Evolutionary conservation across 2,888 invertebrate species (phyloP), one percentile per base, ranked within the genome.

Genomic region (Phlogophora meticulosa): DNA sequence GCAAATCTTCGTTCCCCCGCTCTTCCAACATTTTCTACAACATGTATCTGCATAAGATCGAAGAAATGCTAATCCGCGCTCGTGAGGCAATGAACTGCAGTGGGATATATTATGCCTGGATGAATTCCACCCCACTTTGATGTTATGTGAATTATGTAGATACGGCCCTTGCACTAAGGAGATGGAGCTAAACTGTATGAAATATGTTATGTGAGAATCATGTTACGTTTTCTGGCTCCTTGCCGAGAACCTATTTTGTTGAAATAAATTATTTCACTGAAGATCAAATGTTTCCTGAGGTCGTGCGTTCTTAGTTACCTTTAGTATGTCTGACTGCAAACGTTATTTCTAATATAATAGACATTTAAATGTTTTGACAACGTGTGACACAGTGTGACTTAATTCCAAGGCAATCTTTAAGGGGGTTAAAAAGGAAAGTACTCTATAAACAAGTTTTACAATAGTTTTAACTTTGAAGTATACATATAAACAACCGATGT

Each of bases 21-120:
- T 1, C 2, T 52, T 5, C 20, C 17, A 22, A 17, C 2, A 43
- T 40, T 43, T 0, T 5, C 42, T 22, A 38, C 71, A 52, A 57
- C 78, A 72, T 77, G 10, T 45, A 77, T 72, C 55, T 73, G 78
- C 72, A 73, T 77, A 77, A 73, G 78, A 77, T 61, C 57, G 57
- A 65, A 78, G 67, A 71, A 81, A 81, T 81, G 61, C 57, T 71
- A 70, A 81, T 74, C 70, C 65, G 1, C 52, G 36, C 62, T 65
- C 62, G 77, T 62, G 49, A 36, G 65, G 68, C 81, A 81, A 66
- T 71, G 79, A 78, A 58, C 68, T 75, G 80, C 75, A 81, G 68
- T 71, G 68, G 52, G 70, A 63, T 62, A 66, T 64, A 68, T 71
- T 69, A 64, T 68, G 79, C 68, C 52, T 66, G 68, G 56, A 48